Evolutionary conservation across 2,797 vertebrate species (phyloP).

Genomic region (Rhinophrynus dorsalis): DNA sequence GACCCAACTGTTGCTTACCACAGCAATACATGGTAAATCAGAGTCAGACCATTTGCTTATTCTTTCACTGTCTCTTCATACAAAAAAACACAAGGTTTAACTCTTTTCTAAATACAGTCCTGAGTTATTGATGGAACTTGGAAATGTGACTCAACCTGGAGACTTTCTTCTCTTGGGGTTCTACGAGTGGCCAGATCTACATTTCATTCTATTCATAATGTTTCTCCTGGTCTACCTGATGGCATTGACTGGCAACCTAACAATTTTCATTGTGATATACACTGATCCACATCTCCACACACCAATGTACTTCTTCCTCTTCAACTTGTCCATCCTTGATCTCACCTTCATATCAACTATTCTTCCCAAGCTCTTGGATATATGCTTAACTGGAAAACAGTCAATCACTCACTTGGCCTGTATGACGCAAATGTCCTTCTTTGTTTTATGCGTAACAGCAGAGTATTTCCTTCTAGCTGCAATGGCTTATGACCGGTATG

Average conservation of each 20-base stretch:
- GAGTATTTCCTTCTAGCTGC: slow-evolving; percentile 30
- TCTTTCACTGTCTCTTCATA: no score
- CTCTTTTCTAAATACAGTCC: no score
- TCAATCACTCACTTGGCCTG: background rate
- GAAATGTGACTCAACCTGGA: background rate
- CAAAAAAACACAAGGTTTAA: no score
- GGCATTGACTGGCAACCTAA: slow-evolving; percentile 1
- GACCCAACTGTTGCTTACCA: no score
- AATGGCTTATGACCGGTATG: slow-evolving; percentile 52
- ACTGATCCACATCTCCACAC: background rate
- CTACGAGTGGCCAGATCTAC: slow-evolving; percentile 17
- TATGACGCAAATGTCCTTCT: background rate
- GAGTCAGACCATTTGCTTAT: no score
- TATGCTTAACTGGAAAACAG: background rate
- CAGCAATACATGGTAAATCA: no score
- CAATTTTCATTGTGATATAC: background rate
- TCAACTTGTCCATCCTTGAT: slow-evolving; percentile 4
- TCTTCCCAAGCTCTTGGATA: slow-evolving; percentile 8
- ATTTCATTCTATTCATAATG: background rate
- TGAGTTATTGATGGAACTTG: background rate
- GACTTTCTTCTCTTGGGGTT: slow-evolving; percentile 41
- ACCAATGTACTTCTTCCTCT: slow-evolving; percentile 23
- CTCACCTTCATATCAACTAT: background rate
- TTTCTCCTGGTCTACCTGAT: slow-evolving; percentile 15
- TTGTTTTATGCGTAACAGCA: slow-evolving; percentile 7